These are phyloP conservation scores for Ametastegia equiseti DNA, from an alignment of 2,888 invertebrate genomes.

Conservation along the genomic window DNA sequence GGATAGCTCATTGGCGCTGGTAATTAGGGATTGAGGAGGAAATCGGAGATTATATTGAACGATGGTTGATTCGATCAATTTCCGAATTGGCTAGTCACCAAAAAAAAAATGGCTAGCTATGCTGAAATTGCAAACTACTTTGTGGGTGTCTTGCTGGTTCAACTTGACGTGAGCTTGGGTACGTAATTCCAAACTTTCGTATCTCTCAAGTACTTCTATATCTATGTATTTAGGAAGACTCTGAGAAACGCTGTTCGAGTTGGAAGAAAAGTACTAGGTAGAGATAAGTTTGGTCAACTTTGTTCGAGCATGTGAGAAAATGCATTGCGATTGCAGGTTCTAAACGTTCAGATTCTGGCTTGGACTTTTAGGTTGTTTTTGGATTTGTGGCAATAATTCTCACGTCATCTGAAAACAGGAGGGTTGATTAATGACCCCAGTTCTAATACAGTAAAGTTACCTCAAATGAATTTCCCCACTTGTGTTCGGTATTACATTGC, in stretches of 20 bases:
- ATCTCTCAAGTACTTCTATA: neutral
- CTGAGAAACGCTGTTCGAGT: neutral
- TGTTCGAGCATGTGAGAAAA: neutral
- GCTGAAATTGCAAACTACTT: neutral
- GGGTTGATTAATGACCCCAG: neutral
- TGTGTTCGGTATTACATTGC: neutral
- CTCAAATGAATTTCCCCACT: neutral
- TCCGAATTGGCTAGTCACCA: neutral
- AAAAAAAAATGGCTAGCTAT: neutral
- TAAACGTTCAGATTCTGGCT: neutral
- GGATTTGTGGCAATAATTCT: neutral
- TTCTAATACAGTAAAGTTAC: neutral
- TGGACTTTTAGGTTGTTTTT: neutral
- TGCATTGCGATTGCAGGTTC: neutral
- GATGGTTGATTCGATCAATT: neutral
- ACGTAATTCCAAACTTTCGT: neutral
- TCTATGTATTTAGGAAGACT: neutral
- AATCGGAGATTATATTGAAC: neutral
- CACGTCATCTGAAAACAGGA: neutral
- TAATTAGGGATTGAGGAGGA: neutral
- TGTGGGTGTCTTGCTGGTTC: neutral
- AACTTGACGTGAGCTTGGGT: neutral
- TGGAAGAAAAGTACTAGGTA: neutral
- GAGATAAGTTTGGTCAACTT: slow-evolving; percentile 4
- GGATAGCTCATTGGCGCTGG: neutral